phyloP scores from a whole-genome alignment of 2,888 invertebrate genomes.

The Endotricha flammealis region DNA sequence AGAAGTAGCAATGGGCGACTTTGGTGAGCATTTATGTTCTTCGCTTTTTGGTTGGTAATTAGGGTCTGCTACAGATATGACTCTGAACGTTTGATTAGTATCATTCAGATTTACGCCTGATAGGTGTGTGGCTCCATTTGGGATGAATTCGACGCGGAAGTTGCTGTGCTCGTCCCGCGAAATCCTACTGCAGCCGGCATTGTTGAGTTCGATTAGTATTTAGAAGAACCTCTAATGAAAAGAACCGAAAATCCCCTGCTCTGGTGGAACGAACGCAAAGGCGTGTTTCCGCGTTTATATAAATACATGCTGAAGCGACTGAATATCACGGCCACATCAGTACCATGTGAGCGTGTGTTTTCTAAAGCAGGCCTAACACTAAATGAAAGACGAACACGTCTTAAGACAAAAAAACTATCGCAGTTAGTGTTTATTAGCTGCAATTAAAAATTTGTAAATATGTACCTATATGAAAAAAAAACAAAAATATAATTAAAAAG shows the following conservation, averaged over 20 bases:
- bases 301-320: constrained; percentile 13
- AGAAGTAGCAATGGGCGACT: too few relatives aligned
- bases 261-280: constrained; percentile 18
- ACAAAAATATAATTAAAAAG: neutral
- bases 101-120: too few relatives aligned
- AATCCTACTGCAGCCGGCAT: constrained; percentile 22
- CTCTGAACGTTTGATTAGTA: too few relatives aligned
- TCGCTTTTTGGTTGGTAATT: too few relatives aligned
- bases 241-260: constrained; percentile 14
- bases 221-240: constrained; percentile 15
- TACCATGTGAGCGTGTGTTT: constrained; percentile 19
- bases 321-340: constrained; percentile 14
- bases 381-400: constrained; percentile 12
- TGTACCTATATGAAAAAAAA: constrained; percentile 2
- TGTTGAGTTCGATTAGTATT: constrained; percentile 20
- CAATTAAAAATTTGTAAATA: constrained; percentile 3
- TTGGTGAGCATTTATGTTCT: too few relatives aligned
- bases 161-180: constrained; percentile 12
- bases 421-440: constrained; percentile 9
- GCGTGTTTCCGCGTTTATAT: constrained; percentile 14
- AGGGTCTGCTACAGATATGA: too few relatives aligned
- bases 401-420: constrained; percentile 14
- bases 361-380: constrained; percentile 14
- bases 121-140: constrained; percentile 16
- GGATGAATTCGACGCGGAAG: constrained; percentile 19